Percentiles rank a stretch among this genome's conserved stretches.
Conservation (phyloP, 2,888 invertebrate species). For the Polydrusus cervinus region DNA sequence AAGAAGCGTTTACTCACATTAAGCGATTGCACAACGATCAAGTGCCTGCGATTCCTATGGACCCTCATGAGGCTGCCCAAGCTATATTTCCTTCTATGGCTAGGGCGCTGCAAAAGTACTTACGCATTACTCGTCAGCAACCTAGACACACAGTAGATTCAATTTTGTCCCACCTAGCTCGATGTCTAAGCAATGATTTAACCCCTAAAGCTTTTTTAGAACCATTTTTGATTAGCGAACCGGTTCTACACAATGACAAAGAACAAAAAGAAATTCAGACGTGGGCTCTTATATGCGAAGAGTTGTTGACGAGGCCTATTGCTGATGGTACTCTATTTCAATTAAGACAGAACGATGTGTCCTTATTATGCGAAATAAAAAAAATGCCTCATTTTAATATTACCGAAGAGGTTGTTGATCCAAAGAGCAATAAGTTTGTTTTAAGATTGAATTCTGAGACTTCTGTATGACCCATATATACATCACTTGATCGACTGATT, state of each 20-base stretch:
- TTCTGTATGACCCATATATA: constrained; percentile 85
- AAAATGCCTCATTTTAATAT: constrained; percentile 95
- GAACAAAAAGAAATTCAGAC: constrained; percentile 89
- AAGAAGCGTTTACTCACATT: constrained; percentile 98
- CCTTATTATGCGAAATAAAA: constrained; percentile 89
- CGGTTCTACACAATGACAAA: constrained; percentile 89
- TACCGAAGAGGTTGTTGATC: constrained; percentile 96
- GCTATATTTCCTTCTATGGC: constrained; percentile 98
- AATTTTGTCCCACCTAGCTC: constrained; percentile 91
- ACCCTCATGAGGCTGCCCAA: constrained; percentile 96
- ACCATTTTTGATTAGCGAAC: constrained; percentile 90
- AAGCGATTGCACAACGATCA: constrained; percentile 84
- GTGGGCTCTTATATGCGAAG: constrained; percentile 97
- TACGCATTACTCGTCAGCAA: constrained; percentile 96
- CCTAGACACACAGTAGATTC: constrained; percentile 96
- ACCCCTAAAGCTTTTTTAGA: constrained; percentile 96
- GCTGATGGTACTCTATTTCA: constrained; percentile 91
- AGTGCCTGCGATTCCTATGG: constrained; percentile 89
- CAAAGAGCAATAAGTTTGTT: constrained; percentile 96
- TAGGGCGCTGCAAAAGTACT: constrained; percentile 95
- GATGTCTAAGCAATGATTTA: constrained; percentile 94
- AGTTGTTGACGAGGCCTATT: constrained; percentile 89
- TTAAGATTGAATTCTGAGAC: constrained; percentile 96
- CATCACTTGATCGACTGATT: constrained; percentile 67
- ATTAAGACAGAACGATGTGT: constrained; percentile 93